Evolutionary conservation across 2,888 invertebrate species (phyloP), one percentile per base, ranked within the genome.

Genomic region (Cataglyphis rosenhaueri): DNA sequence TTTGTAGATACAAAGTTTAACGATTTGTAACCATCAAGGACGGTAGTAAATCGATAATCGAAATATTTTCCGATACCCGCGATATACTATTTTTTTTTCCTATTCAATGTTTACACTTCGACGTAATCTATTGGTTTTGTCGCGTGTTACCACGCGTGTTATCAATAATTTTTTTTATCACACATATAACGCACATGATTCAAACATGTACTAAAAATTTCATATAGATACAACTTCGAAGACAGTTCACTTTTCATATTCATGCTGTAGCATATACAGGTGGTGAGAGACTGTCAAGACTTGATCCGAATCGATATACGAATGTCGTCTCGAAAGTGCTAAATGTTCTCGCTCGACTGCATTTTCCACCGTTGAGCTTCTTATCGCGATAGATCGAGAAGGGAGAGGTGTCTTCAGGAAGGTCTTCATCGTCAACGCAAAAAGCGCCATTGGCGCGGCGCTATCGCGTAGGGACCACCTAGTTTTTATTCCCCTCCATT

Each of bases 401-500:
- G 25, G 48, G 29, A 83, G 71, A 61, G 59, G 48, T 76, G 64
- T 57, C 70, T 61, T 25, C 25, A 25, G 25, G 57, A 52, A 70
- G 41, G 68, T 59, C 65, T 71, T 71, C 44, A 48, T 38, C 55
- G 71, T 79, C 32, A 44, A n/a, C 18, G 66, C 32, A 76, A 81
- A 81, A 71, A 85, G 52, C 70, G 21, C 38, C 55, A 65, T 74
- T 48, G 75, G 57, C 55, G 61, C 18, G 71, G 21, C 55, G 62
- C 29, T 70, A 71, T 78, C 66, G 74, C 74, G 64, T 64, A 35
- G 65, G 55, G 76, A 65, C 64, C 29, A 32, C 29, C 70, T 74
- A 79, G 86, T 86, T 85, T 86, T 85, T 86, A 84, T 82, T 84
- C 75, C 61, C 61, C 76, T 71, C 85, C 86, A 88, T 88, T 88